Percentiles rank a stretch among this genome's conserved stretches.
phyloP scores from a whole-genome alignment of 2,888 invertebrate genomes.

The Oeneis ivallda region DNA sequence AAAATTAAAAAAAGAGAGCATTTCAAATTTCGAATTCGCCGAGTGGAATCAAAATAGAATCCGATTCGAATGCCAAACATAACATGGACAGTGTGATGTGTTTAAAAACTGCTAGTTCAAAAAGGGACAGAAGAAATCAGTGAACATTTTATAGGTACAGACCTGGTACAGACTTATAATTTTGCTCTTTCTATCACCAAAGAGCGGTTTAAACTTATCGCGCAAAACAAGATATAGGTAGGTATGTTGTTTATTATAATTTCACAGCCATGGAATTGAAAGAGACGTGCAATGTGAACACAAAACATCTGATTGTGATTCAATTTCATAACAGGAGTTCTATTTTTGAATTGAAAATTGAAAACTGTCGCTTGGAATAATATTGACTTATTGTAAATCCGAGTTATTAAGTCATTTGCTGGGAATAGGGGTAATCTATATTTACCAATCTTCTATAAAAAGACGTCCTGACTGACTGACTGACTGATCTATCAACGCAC shows the following conservation, averaged over 20 bases:
- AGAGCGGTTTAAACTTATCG: neutral
- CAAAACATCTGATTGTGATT: constrained; percentile 37
- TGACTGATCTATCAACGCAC: too few species aligned
- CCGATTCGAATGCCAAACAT: constrained; percentile 20
- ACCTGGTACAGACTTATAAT: neutral
- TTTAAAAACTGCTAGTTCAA: constrained; percentile 7
- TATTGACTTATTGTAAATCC: too few species aligned
- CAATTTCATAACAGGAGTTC: constrained; percentile 26
- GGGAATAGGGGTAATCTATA: too few species aligned
- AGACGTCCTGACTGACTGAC: too few species aligned
- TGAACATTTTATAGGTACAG: neutral
- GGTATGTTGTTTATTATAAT: constrained; percentile 14
- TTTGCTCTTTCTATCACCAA: constrained; percentile 8
- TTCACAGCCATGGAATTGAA: constrained; percentile 19
- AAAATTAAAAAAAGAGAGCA: neutral
- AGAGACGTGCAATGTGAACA: constrained; percentile 32
- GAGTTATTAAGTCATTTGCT: too few species aligned
- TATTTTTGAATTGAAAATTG: neutral
- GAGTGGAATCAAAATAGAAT: constrained; percentile 29
- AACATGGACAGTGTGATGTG: constrained; percentile 5
- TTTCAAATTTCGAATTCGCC: constrained; percentile 21
- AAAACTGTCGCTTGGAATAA: constrained; percentile 6
- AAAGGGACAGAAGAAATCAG: constrained; percentile 13
- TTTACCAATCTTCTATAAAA: too few species aligned
- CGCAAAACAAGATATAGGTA: neutral